phyloP scores from a whole-genome alignment of 1,140 invertebrate species.

The Catajapyx aquilonaris region DNA sequence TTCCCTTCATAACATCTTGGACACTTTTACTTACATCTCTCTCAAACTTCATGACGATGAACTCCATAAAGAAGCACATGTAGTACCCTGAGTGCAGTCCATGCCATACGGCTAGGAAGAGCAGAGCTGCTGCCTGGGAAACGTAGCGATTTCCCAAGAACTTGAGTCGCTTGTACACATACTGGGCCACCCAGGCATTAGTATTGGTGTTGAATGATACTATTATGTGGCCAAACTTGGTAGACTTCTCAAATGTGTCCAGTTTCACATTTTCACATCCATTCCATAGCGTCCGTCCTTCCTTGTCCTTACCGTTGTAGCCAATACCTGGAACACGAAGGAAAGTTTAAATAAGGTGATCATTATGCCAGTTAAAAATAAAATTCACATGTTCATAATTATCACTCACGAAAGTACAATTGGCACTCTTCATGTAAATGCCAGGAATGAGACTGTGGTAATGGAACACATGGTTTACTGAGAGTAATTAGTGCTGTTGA shows the following conservation, averaged over 20 bases:
- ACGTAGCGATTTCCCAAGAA: conserved; percentile 68
- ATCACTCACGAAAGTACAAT: too few relatives aligned
- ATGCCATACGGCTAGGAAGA: conserved; percentile 85
- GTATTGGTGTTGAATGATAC: conserved; percentile 83
- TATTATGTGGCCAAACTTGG: conserved; percentile 64
- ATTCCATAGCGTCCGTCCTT: conserved; percentile 41
- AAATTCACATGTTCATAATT: too few relatives aligned
- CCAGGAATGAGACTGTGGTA: too few relatives aligned
- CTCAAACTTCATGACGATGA: conserved; percentile 67
- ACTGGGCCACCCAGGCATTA: conserved; percentile 75
- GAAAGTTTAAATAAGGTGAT: conserved; percentile 5
- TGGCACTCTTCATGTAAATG: too few relatives aligned
- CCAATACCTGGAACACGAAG: conserved; percentile 40
- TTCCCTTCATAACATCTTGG: too few relatives aligned
- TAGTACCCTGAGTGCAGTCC: conserved; percentile 82
- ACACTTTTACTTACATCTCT: conserved; percentile 59
- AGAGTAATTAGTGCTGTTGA: too few relatives aligned
- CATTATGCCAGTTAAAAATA: too few relatives aligned
- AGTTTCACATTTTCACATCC: conserved; percentile 71
- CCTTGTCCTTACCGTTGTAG: conserved; percentile 46
- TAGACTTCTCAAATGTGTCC: conserved; percentile 47
- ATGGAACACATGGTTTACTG: too few relatives aligned
- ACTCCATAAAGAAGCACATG: conserved; percentile 76
- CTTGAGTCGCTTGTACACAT: conserved; percentile 77
- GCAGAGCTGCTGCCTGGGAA: conserved; percentile 57